phyloP scores from a whole-genome alignment of 2,888 invertebrate species.

The Phania funesta region DNA sequence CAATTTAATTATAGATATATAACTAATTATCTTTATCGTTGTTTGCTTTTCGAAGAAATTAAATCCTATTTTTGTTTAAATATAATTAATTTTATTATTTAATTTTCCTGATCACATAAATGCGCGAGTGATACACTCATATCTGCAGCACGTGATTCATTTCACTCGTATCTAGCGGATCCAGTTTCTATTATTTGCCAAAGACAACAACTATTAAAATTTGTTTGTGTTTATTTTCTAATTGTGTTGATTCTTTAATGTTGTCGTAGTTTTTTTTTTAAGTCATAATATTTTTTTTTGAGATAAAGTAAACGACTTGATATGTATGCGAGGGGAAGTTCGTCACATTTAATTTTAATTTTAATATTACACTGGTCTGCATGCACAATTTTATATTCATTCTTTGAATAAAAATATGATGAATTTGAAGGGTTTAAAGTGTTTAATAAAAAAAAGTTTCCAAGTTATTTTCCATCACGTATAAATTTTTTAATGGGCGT shows the following conservation, averaged over 20 bases:
- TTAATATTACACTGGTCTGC: too few relatives aligned
- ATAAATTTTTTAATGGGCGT: too few relatives aligned
- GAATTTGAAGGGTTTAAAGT: too few relatives aligned
- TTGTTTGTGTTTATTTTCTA: conserved; percentile 1
- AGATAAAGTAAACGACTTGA: too few relatives aligned
- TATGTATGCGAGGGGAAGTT: too few relatives aligned
- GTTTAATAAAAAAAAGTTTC: too few relatives aligned
- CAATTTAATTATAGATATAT: conserved; percentile 6
- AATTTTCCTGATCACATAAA: conserved; percentile 44
- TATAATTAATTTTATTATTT: neutral
- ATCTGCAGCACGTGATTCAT: conserved; percentile 61
- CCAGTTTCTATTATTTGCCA: conserved; percentile 20
- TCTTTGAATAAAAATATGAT: too few relatives aligned
- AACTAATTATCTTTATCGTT: conserved; percentile 9
- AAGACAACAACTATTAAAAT: conserved; percentile 4
- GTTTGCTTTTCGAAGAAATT: neutral
- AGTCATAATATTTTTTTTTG: conserved; percentile 13
- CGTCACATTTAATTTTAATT: too few relatives aligned
- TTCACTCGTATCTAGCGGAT: conserved; percentile 11
- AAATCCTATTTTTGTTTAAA: conserved; percentile 2
- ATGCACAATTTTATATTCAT: too few relatives aligned
- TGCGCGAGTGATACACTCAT: neutral
- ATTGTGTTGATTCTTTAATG: conserved; percentile 10
- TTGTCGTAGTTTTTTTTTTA: neutral
- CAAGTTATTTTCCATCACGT: too few relatives aligned